These are phyloP conservation scores for Oxyura jamaicensis DNA, from an alignment of 2,113 vertebrate genomes.

Conservation along the genomic window DNA sequence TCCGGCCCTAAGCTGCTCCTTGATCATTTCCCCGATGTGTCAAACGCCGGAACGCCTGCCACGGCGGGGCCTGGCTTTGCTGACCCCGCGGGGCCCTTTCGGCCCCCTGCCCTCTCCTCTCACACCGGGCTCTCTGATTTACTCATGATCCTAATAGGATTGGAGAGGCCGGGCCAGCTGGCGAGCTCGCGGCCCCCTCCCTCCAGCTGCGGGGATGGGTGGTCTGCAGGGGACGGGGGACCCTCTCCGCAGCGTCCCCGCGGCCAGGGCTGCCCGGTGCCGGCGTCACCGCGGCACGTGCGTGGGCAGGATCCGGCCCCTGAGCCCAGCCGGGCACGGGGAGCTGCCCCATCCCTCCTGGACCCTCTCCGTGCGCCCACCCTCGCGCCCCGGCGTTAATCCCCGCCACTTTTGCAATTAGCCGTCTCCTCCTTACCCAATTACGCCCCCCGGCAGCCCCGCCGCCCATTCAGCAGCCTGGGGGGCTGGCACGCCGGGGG, in stretches of 20 bases:
- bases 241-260: neutral
- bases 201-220: neutral
- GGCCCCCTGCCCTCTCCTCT: neutral
- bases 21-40: neutral
- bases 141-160: neutral
- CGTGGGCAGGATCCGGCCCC: neutral
- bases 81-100: constrained; percentile 13
- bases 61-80: neutral
- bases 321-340: rapidly evolving
- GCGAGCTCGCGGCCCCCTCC: neutral
- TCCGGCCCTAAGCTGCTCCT: neutral
- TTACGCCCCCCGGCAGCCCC: neutral
- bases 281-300: no score
- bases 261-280: no score
- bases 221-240: neutral
- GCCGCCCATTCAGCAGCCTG: neutral
- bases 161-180: constrained; percentile 5
- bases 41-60: neutral
- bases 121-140: neutral
- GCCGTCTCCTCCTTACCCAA: neutral
- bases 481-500: neutral
- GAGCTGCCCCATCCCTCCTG: neutral
- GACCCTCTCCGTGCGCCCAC: rapidly evolving
- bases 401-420: neutral
- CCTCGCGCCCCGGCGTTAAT: rapidly evolving